phyloP scores from a whole-genome alignment of 2,113 vertebrate species.

The Chlamydotis undulata region DNA sequence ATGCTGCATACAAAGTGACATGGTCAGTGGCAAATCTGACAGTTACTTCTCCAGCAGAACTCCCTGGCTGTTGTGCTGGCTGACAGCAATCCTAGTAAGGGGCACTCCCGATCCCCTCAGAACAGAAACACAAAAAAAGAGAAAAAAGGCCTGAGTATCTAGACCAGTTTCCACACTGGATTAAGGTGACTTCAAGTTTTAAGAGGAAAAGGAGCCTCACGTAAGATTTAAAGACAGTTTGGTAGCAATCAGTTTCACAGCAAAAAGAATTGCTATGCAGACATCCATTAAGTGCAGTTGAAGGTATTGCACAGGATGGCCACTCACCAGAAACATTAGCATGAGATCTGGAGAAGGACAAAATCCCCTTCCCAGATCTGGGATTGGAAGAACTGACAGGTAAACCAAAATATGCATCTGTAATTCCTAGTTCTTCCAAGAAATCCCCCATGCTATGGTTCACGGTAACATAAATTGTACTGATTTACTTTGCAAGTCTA shows the following conservation, averaged over 20 bases:
- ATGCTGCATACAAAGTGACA: background rate
- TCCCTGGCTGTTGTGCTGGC: background rate
- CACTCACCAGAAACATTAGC: background rate
- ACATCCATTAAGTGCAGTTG: background rate
- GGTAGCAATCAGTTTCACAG: background rate
- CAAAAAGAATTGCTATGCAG: background rate
- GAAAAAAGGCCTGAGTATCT: background rate
- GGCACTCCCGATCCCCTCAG: background rate
- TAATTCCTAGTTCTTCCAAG: background rate
- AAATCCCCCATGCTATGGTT: background rate
- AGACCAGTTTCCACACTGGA: background rate
- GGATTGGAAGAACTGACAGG: background rate
- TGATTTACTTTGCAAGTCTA: conserved; percentile 30
- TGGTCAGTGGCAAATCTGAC: background rate
- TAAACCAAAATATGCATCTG: too few relatives aligned
- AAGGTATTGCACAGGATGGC: background rate
- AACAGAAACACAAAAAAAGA: background rate
- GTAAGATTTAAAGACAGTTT: background rate
- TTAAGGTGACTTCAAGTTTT: conserved; percentile 2
- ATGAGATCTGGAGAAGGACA: background rate
- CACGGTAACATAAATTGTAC: background rate
- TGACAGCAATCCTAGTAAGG: background rate
- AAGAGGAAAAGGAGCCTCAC: background rate
- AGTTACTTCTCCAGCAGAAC: background rate
- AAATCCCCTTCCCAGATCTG: background rate